These are phyloP conservation scores for Andrena dorsata DNA, from an alignment of 2,888 invertebrate genomes.

Conservation along the genomic window DNA sequence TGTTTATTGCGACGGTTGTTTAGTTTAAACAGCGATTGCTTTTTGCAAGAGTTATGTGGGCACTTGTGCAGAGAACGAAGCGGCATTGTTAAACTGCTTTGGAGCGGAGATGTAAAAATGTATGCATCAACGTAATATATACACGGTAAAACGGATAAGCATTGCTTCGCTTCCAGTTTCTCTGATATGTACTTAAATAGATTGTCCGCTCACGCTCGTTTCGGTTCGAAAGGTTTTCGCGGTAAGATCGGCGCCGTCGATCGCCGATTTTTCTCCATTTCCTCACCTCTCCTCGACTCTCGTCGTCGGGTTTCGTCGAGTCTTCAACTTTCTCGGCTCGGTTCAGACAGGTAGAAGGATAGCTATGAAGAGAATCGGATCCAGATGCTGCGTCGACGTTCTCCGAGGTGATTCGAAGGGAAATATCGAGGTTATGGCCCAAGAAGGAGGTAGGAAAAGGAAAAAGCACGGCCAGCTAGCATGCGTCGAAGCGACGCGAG, in stretches of 20 bases:
- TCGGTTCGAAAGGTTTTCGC: neutral
- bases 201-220: too few relatives aligned
- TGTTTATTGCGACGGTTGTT: neutral
- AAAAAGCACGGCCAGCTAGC: neutral
- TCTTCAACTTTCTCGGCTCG: neutral
- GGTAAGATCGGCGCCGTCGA: neutral
- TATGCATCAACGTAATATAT: neutral
- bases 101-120: too few relatives aligned
- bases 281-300: neutral
- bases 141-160: constrained; percentile 7
- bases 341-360: constrained; percentile 1
- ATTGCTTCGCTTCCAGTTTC: neutral
- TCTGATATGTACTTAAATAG: neutral
- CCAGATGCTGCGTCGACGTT: constrained; percentile 22
- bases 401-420: constrained; percentile 14
- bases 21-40: neutral
- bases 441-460: neutral
- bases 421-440: constrained; percentile 7
- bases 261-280: neutral
- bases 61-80: too few relatives aligned
- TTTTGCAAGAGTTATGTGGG: neutral
- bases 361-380: constrained; percentile 24
- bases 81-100: neutral
- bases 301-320: neutral
- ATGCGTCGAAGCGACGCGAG: constrained; percentile 9